These are phyloP conservation scores for Hydropotes inermis DNA, from an alignment of 2,113 vertebrate genomes.

Conservation along the genomic window DNA sequence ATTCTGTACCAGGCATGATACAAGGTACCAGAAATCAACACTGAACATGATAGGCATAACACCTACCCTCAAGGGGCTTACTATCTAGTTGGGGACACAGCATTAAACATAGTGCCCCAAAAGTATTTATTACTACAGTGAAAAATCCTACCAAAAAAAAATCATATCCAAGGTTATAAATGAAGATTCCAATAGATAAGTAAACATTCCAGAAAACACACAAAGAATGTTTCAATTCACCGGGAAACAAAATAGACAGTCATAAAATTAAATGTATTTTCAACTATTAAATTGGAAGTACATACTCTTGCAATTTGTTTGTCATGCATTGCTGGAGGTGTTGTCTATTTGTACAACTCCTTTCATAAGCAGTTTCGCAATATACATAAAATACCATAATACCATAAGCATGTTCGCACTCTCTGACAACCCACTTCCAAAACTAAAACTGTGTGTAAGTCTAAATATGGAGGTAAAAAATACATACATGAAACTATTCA, in stretches of 20 bases:
- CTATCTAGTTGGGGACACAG: background rate
- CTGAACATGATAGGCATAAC: fast-evolving
- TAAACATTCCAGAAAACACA: background rate
- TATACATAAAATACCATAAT: background rate
- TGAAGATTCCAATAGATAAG: background rate
- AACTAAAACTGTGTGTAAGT: background rate
- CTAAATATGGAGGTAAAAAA: background rate
- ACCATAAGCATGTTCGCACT: background rate
- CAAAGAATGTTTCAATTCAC: background rate
- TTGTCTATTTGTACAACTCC: background rate
- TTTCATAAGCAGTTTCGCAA: background rate
- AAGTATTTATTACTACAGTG: background rate
- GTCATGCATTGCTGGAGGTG: background rate
- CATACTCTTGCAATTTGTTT: background rate
- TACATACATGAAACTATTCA: background rate
- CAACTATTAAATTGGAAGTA: background rate
- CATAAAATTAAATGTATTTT: background rate
- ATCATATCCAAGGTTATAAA: background rate
- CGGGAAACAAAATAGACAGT: background rate
- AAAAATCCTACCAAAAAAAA: background rate
- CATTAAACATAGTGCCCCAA: background rate
- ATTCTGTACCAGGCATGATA: background rate
- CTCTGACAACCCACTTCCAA: background rate
- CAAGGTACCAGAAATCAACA: background rate
- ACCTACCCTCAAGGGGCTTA: background rate